Evolutionary conservation across 2,113 vertebrate genomes (phyloP).

Genomic region (Xenus cinereus): DNA sequence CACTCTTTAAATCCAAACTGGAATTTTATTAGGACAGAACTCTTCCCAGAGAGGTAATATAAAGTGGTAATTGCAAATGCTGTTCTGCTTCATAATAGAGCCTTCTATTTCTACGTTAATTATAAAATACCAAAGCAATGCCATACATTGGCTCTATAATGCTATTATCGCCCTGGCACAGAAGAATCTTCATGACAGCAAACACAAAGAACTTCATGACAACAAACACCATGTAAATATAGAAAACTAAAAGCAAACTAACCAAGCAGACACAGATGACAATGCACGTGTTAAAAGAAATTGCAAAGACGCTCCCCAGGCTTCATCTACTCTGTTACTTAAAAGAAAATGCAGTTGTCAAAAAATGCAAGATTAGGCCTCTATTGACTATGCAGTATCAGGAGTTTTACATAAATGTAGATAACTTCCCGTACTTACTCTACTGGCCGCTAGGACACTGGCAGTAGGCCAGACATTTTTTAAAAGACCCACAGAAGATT

Average conservation of each 20-base stretch:
- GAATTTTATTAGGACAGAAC: conserved; percentile 35
- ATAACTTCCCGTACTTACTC: not conserved
- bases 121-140: conserved; percentile 1
- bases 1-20: conserved; percentile 42
- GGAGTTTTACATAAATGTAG: not conserved
- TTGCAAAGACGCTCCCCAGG: not conserved
- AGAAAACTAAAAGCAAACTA: not conserved
- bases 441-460: not conserved
- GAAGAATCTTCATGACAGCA: not conserved
- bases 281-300: not conserved
- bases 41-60: conserved; percentile 31
- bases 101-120: conserved; percentile 1
- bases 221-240: not conserved
- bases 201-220: not conserved
- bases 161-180: not conserved
- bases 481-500: not conserved
- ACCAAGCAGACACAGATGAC: not conserved
- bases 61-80: conserved; percentile 24
- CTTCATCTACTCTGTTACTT: not conserved
- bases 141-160: not conserved
- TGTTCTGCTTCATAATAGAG: not conserved
- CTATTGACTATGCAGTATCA: not conserved
- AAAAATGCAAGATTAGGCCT: not conserved
- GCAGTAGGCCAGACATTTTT: not conserved
- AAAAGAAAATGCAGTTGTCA: not conserved